A percentile compares a stretch with the other conserved stretches of the same genome.
phyloP scores from a whole-genome alignment of 2,113 vertebrate species.

The Colius striatus region DNA sequence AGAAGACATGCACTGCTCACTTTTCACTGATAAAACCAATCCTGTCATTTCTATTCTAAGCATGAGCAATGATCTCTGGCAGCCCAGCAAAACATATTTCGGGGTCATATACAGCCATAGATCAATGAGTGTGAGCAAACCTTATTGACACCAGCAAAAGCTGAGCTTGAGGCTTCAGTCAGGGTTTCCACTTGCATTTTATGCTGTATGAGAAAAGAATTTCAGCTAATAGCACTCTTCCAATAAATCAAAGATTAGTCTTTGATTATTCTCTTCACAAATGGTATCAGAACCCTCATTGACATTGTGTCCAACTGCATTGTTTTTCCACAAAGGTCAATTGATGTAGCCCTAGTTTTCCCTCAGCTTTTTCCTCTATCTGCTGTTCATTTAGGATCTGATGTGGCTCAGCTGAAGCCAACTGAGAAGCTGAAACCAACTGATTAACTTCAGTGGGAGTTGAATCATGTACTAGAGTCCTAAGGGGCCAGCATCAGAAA shows the following conservation, averaged over 20 bases:
- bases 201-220: neutral
- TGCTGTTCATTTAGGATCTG: neutral
- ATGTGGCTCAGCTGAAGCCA: neutral
- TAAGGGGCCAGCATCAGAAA: neutral
- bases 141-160: neutral
- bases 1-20: neutral
- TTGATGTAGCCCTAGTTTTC: neutral
- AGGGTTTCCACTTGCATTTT: neutral
- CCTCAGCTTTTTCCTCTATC: neutral
- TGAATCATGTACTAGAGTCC: neutral
- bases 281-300: neutral
- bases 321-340: neutral
- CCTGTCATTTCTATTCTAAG: neutral
- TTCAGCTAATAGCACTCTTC: neutral
- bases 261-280: neutral
- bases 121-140: slow-evolving; percentile 1
- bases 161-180: neutral
- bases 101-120: neutral
- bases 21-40: neutral
- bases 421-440: neutral
- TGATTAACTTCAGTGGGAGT: neutral
- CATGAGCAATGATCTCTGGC: neutral
- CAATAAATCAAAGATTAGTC: neutral
- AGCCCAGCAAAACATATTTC: neutral
- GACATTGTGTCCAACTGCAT: neutral